Evolutionary conservation across 1,140 invertebrate species (phyloP).

Genomic region (Euborellia annulipes): DNA sequence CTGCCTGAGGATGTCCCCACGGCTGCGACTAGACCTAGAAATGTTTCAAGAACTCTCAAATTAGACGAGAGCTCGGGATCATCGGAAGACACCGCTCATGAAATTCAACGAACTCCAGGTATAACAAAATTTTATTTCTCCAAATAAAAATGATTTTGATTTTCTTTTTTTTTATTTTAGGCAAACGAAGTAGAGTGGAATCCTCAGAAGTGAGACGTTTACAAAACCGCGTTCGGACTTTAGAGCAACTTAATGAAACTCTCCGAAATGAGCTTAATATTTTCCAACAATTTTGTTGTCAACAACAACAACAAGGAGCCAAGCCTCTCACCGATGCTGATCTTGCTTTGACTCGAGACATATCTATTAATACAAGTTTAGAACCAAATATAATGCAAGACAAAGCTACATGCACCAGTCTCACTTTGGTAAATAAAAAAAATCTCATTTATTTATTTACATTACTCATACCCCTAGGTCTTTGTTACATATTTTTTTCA

Average conservation of each 20-base stretch:
- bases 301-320: not conserved
- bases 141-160: not conserved
- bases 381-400: not conserved
- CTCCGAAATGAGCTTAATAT: conserved; percentile 24
- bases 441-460: conserved; percentile 1
- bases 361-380: not conserved
- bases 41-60: not conserved
- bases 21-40: conserved; percentile 8
- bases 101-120: conserved; percentile 3
- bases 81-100: conserved; percentile 4
- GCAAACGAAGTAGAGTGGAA: conserved; percentile 13
- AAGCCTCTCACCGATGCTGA: not conserved
- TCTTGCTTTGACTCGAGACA: too few relatives aligned
- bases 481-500: conserved; percentile 1
- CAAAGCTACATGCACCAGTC: not conserved
- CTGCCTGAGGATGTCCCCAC: conserved; percentile 31
- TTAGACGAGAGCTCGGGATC: not conserved
- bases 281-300: conserved; percentile 5
- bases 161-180: conserved; percentile 7
- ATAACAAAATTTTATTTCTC: not conserved
- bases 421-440: not conserved
- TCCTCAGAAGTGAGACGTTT: conserved; percentile 17
- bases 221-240: conserved; percentile 15
- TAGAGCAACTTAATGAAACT: conserved; percentile 27
- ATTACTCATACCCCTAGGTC: not conserved